Evolutionary conservation across 2,797 vertebrate genomes (phyloP), one percentile per base, ranked within the genome.

Genomic region (Telmatherina bonti): DNA sequence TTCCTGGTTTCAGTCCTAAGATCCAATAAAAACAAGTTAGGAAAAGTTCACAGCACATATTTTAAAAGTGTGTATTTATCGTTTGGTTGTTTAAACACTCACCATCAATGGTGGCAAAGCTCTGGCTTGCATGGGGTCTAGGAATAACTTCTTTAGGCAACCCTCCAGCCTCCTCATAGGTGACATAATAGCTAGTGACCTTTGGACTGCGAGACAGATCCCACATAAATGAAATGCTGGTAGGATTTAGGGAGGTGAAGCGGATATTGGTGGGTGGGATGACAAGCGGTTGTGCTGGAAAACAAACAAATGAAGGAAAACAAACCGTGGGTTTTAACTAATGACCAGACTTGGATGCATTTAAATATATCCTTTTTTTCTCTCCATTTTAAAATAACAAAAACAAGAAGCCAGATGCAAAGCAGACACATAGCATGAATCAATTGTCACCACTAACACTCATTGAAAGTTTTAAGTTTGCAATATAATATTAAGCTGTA

Each of bases 151-250:
- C 96, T 73, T 88, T 93, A 29, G 93, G 91, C 53, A 93, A 79
- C 1, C 94, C 94, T 0, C 96, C 96, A 5, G 92, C 92, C 68
- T 96, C 95, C 87, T 97, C 96, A 4, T 96, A 97, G 76, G 93
- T 97, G 83, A 99, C 94, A 53, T 96, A 95, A 77, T 99, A 99
- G 22, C 96, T 95, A 0, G 97, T 99, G 74, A 99, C 96, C 70
- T 82, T 94, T 59, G 79, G 90, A 47, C 96, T 96, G 10, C 89
- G 93, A 0, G 98, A 97, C 0, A 94, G 92, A 84, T 98, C 96
- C 98, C 98, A 99, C 30, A 94, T 95, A 78, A 85, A 88, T 47
- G 97, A 94, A 72, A 99, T 91, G 61, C 96, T 96, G 89, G 72
- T 93, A 22, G 95, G 93, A 27, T 96, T 99, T 78, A 97, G 94